These are phyloP conservation scores for Cetoscarus ocellatus DNA, from an alignment of 2,797 vertebrate species.

Conservation along the genomic window DNA sequence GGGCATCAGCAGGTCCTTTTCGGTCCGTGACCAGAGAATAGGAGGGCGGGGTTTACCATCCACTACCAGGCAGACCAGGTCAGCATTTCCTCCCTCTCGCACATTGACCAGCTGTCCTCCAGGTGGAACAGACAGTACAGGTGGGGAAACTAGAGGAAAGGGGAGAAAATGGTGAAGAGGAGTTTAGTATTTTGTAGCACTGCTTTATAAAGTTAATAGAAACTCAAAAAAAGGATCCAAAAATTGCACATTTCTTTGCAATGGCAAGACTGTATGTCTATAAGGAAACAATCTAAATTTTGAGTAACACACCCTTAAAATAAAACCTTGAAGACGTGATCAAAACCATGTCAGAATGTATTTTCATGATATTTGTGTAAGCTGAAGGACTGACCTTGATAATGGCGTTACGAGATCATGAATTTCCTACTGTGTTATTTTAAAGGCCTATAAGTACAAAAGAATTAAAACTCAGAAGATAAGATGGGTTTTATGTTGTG, in stretches of 20 bases:
- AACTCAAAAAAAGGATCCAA: not conserved
- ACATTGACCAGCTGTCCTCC: constrained; percentile 89
- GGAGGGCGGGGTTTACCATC: constrained; percentile 95
- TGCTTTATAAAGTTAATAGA: too few relatives aligned
- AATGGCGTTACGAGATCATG: not conserved
- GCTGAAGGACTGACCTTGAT: not conserved
- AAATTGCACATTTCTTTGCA: not conserved
- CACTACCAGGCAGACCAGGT: constrained; percentile 91
- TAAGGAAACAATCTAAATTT: not conserved
- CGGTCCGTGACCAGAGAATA: constrained; percentile 93
- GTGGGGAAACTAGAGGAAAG: constrained; percentile 88
- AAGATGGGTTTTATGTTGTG: not conserved
- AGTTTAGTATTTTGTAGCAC: not conserved
- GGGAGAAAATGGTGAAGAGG: not conserved
- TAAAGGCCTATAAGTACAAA: not conserved
- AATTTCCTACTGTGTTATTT: not conserved
- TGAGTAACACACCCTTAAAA: not conserved
- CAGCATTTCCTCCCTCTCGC: constrained; percentile 88
- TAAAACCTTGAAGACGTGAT: not conserved
- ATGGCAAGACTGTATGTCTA: not conserved
- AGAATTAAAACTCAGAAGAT: too few relatives aligned
- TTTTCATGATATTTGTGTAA: not conserved
- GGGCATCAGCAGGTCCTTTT: constrained; percentile 92
- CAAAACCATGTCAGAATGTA: not conserved
- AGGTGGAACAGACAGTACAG: constrained; percentile 89